A percentile compares a stretch with the other conserved stretches of the same genome.
phyloP scores from a whole-genome alignment of 2,797 vertebrate genomes.

The Chromobotia macracanthus region DNA sequence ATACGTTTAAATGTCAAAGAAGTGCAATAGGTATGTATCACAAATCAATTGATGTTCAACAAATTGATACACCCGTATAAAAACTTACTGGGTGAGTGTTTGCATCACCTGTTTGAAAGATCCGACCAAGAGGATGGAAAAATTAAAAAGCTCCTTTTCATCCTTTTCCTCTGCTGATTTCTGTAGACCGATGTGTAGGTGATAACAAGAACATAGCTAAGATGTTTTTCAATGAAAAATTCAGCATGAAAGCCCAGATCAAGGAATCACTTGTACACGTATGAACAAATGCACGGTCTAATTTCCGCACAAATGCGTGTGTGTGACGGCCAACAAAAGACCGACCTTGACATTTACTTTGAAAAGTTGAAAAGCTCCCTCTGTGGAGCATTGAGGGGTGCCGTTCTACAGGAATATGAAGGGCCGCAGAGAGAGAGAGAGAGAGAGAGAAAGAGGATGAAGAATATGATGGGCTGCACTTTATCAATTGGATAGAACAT shows the following conservation, averaged over 20 bases:
- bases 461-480: constrained; percentile 24
- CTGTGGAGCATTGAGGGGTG: background rate
- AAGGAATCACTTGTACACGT: constrained; percentile 31
- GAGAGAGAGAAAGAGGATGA: too few relatives aligned
- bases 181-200: constrained; percentile 14
- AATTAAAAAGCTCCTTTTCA: constrained; percentile 34
- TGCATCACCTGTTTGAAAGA: constrained; percentile 36
- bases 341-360: constrained; percentile 40
- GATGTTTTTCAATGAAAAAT: constrained; percentile 35
- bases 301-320: constrained; percentile 17
- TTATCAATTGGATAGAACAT: constrained; percentile 4
- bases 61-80: constrained; percentile 17
- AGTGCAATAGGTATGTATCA: constrained; percentile 24
- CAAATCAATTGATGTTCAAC: constrained; percentile 25
- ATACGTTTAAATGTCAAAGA: constrained; percentile 33
- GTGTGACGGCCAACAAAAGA: constrained; percentile 29
- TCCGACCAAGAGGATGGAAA: constrained; percentile 15
- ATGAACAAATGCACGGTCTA: constrained; percentile 54
- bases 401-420: constrained; percentile 21
- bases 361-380: constrained; percentile 35
- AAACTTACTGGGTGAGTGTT: too few relatives aligned
- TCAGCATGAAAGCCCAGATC: constrained; percentile 28
- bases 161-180: constrained; percentile 19
- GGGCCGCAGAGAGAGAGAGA: constrained; percentile 22
- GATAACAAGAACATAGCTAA: constrained; percentile 17